These are phyloP conservation scores for Chaetoderma sp. DNA, from an alignment of 2,888 invertebrate genomes.

Conservation along the genomic window DNA sequence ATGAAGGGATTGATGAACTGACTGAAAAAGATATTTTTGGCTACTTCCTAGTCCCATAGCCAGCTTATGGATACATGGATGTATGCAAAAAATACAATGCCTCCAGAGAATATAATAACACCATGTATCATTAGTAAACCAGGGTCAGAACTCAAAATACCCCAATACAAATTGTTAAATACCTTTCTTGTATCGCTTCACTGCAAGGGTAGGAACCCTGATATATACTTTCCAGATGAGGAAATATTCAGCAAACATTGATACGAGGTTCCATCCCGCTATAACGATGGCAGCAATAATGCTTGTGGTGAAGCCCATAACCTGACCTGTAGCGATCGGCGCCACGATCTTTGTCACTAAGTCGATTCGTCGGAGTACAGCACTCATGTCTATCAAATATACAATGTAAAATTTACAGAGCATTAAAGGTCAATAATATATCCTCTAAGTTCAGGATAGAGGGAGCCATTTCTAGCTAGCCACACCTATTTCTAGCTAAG, in stretches of 20 bases:
- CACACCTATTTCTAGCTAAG: no score
- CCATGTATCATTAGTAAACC: no score
- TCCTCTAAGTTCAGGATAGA: no score
- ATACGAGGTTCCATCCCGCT: constrained; percentile 71
- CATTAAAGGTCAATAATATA: neutral
- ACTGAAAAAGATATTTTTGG: no score
- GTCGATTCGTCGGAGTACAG: constrained; percentile 71
- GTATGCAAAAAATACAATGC: no score
- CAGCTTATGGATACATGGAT: no score
- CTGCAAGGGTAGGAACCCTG: constrained; percentile 65
- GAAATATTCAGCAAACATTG: constrained; percentile 70
- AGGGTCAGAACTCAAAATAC: no score
- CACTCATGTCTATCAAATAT: constrained; percentile 70
- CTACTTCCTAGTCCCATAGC: no score
- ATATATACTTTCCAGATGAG: constrained; percentile 70
- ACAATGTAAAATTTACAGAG: neutral
- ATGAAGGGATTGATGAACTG: no score
- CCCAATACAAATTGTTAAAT: no score
- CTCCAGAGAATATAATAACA: no score
- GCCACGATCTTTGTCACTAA: constrained; percentile 70
- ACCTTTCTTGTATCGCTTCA: constrained; percentile 54
- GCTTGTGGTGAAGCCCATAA: constrained; percentile 66
- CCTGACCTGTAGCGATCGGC: constrained; percentile 71
- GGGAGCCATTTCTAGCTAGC: no score
- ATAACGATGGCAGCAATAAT: constrained; percentile 64